phyloP scores from a whole-genome alignment of 2,797 vertebrate species.

The Hoplostethus mediterraneus region DNA sequence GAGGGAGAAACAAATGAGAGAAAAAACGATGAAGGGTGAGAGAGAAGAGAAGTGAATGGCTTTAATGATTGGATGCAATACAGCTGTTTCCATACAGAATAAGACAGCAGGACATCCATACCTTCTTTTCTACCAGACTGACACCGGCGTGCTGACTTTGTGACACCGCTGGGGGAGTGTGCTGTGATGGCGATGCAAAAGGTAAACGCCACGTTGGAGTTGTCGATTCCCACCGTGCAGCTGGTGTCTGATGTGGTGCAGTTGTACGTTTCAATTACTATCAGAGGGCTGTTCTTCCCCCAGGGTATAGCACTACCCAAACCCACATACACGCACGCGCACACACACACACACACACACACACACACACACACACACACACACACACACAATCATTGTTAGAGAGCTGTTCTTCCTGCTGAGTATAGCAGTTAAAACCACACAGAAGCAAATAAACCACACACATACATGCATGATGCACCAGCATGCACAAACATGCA shows the following conservation, averaged over 20 bases:
- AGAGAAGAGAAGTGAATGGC: no score
- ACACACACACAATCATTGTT: neutral
- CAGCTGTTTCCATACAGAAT: no score
- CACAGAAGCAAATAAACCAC: neutral
- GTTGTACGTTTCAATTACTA: constrained; percentile 11
- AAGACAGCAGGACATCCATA: constrained; percentile 17
- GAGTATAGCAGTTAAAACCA: neutral
- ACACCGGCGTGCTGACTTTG: constrained; percentile 42
- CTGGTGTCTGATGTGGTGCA: constrained; percentile 53
- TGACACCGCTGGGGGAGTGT: neutral
- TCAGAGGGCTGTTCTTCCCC: neutral
- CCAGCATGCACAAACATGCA: no score
- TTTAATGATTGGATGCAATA: no score
- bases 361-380: constrained; percentile 7
- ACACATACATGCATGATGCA: neutral
- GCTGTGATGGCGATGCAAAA: constrained; percentile 67
- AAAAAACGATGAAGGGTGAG: no score
- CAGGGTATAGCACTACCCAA: neutral
- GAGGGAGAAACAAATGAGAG: neutral
- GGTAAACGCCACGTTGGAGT: neutral
- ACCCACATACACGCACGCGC: neutral
- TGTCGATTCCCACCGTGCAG: constrained; percentile 30
- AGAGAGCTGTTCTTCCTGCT: no score
- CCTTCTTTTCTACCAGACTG: constrained; percentile 66
- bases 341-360: neutral